These are phyloP conservation scores for Opisthocomus hoazin DNA, from an alignment of 2,113 vertebrate genomes.

Conservation along the genomic window DNA sequence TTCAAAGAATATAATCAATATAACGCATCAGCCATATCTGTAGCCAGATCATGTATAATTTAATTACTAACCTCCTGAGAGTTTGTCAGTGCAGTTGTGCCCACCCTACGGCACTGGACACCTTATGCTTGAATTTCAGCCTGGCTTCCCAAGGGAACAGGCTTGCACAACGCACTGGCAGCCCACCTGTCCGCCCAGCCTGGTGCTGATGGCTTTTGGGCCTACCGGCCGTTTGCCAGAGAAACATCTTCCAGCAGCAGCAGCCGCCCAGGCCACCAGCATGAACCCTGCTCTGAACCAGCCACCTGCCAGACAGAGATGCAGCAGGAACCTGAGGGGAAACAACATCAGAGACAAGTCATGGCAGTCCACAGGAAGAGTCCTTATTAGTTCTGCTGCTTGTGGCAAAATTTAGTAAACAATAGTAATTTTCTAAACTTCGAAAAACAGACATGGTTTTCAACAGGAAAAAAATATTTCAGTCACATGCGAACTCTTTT, in stretches of 20 bases:
- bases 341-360: not conserved
- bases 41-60: not conserved
- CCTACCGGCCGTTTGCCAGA: not conserved
- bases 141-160: not conserved
- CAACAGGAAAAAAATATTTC: not conserved
- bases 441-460: not conserved
- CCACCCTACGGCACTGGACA: not conserved
- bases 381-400: not conserved
- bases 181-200: not conserved
- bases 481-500: not conserved
- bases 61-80: not conserved
- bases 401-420: not conserved
- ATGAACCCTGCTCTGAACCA: not conserved
- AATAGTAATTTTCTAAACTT: not conserved
- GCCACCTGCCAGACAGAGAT: not conserved
- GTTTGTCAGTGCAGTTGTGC: not conserved
- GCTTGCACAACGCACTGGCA: fast-evolving
- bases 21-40: not conserved
- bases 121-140: not conserved
- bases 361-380: not conserved
- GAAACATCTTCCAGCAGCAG: not conserved
- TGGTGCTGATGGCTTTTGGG: not conserved
- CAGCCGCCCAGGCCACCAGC: not conserved
- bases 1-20: not conserved
- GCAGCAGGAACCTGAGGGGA: not conserved